Evolutionary conservation across 1,140 invertebrate genomes (phyloP).

Genomic region (Drosophila miranda): DNA sequence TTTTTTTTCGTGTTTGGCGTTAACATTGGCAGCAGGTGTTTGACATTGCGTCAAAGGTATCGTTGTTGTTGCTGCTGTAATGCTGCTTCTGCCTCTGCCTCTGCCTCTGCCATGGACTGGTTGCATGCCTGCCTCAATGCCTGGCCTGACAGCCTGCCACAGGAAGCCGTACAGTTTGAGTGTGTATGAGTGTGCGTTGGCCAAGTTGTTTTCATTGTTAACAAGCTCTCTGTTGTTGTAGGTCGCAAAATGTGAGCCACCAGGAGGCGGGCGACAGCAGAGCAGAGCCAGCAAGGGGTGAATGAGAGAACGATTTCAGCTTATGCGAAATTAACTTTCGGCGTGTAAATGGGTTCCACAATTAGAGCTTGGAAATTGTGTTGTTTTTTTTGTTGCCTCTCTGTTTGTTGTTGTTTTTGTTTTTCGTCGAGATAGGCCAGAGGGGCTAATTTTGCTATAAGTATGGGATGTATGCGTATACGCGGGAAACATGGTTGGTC

Average conservation of each 20-base stretch:
- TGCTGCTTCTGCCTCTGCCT: slow-evolving; percentile 24
- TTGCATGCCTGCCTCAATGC: slow-evolving; percentile 46
- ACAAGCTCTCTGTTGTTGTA: slow-evolving; percentile 77
- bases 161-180: slow-evolving; percentile 73
- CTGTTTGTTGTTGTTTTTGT: slow-evolving; percentile 4
- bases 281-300: background rate
- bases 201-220: slow-evolving; percentile 79
- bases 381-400: background rate
- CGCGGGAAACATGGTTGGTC: too few relatives aligned
- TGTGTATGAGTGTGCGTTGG: slow-evolving; percentile 22
- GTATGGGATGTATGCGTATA: background rate
- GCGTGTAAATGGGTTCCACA: slow-evolving; percentile 47
- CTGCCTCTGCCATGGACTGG: slow-evolving; percentile 47
- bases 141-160: slow-evolving; percentile 76
- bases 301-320: slow-evolving; percentile 23
- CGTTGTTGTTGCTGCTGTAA: slow-evolving; percentile 46
- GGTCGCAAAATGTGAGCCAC: slow-evolving; percentile 54
- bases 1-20: slow-evolving; percentile 75
- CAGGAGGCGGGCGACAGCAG: background rate
- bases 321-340: slow-evolving; percentile 56
- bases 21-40: slow-evolving; percentile 80
- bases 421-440: slow-evolving; percentile 1
- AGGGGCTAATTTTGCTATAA: slow-evolving; percentile 36
- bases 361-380: slow-evolving; percentile 43
- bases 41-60: slow-evolving; percentile 80